Base-by-base conservation (phyloP, 2,888 invertebrate genomes). In the Hypercompe scribonia region DNA sequence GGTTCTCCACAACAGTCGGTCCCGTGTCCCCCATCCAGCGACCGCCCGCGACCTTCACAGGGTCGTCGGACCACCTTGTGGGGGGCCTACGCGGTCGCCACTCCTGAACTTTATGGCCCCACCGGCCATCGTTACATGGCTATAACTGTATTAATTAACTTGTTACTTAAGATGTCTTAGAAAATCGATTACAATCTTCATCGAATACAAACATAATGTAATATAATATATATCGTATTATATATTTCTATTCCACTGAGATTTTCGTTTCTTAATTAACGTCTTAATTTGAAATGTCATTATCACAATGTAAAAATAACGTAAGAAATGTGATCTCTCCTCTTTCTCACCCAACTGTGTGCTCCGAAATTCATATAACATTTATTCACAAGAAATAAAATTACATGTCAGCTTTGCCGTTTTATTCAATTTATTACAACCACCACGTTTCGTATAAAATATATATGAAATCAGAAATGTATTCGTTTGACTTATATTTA, bases 341-440 rank as follows among this genome's bases (percentile, higher is more conserved):
- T 31, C 11, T 65, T 28, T 28, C 15, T 28, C 34, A 21, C 18
- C 3, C 2, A 58, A 7, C 36, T 28, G n/a, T 65, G 39, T 39
- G 42, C 7, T 42, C 15, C 33, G 3, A 67, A 31, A 67, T 67
- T 67, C 42, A 21, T 46, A 24, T 21, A 21, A 42, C 67, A 31
- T 67, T 46, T 50, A 67, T 31, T 50, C 67, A 21, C 28, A 67
- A 42, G 46, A 67, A 67, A 46, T 46, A 46, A 46, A 31, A 67
- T 67, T 67, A 67, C 67, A 33, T 31, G 31, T 31, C 67, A 50
- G 67, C 67, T 67, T 39, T 67, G 46, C 11, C 3, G n/a, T 31
- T 67, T 46, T 46, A 50, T 67, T 67, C 67, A 67, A 67, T 67
- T 67, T 67, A 42, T 67, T 46, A 67, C 46, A 18, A 42, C 36